Conservation (phyloP, 2,113 vertebrate genomes). For the Microcebus tavaratra region DNA sequence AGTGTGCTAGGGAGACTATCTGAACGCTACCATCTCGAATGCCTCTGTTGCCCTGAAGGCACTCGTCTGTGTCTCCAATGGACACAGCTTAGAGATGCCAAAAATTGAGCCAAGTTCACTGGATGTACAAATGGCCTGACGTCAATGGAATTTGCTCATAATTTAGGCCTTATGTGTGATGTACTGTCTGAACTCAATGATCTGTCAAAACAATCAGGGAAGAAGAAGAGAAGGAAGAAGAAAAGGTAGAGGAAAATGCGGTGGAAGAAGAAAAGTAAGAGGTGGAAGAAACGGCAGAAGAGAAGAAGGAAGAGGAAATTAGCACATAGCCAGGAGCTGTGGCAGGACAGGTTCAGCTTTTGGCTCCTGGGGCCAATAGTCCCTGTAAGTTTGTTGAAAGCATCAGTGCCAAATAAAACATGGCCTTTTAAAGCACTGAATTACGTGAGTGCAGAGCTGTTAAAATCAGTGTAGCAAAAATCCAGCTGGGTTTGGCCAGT, state of each 20-base stretch:
- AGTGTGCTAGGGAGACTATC: conserved; percentile 39
- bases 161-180: conserved; percentile 82
- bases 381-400: conserved; percentile 70
- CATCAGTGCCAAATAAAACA: conserved; percentile 79
- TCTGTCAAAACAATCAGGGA: conserved; percentile 76
- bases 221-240: conserved; percentile 40
- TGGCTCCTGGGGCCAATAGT: conserved; percentile 75
- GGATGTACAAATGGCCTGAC: conserved; percentile 80
- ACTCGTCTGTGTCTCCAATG: conserved; percentile 70
- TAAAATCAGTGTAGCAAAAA: conserved; percentile 80
- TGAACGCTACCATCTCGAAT: conserved; percentile 71
- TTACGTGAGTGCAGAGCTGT: conserved; percentile 79
- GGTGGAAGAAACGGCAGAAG: not conserved
- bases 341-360: conserved; percentile 78
- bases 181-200: conserved; percentile 81
- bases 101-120: conserved; percentile 69
- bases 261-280: conserved; percentile 16
- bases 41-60: conserved; percentile 76
- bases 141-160: conserved; percentile 82
- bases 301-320: conserved; percentile 30
- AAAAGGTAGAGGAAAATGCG: not conserved
- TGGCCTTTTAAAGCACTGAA: conserved; percentile 75
- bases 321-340: conserved; percentile 62
- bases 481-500: conserved; percentile 74
- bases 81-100: conserved; percentile 71